phyloP scores from a whole-genome alignment of 92 coral and sea anemone genomes.

The Scolanthus callimorphus region DNA sequence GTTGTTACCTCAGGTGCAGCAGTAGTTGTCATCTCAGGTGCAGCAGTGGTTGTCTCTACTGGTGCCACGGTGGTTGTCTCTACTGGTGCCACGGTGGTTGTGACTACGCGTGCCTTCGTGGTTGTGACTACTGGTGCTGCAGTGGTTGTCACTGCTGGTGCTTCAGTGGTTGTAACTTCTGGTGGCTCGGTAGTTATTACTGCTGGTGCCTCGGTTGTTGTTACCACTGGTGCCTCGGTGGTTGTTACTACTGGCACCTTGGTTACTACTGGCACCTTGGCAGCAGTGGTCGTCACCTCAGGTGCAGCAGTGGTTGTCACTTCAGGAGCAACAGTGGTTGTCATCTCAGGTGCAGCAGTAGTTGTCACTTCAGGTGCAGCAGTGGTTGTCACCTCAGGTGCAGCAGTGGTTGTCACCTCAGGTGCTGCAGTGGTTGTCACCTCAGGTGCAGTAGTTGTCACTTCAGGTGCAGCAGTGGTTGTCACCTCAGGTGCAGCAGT shows the following conservation, averaged over 20 bases:
- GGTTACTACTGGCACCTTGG: not conserved
- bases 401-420: too few species aligned
- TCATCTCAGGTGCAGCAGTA: not conserved
- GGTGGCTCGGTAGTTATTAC: not conserved
- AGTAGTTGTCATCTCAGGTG: not conserved
- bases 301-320: slow-evolving; percentile 1
- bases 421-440: too few species aligned
- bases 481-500: too few species aligned
- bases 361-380: too few species aligned
- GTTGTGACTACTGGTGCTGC: not conserved
- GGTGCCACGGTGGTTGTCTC: not conserved
- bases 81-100: slow-evolving; percentile 1
- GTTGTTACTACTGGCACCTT: not conserved
- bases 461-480: too few species aligned
- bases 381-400: too few species aligned
- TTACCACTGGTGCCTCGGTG: not conserved
- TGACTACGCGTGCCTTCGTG: not conserved
- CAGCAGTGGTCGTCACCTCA: slow-evolving; percentile 2
- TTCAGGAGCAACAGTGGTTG: slow-evolving; percentile 2
- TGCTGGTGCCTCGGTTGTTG: slow-evolving; percentile 1
- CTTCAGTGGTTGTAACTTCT: not conserved
- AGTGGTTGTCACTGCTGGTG: not conserved
- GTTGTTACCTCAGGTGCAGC: not conserved
- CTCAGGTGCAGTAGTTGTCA: too few species aligned
- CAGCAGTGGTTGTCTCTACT: not conserved